Evolutionary conservation across 2,797 vertebrate genomes (phyloP).

Genomic region (Orientallactaga sibirica): DNA sequence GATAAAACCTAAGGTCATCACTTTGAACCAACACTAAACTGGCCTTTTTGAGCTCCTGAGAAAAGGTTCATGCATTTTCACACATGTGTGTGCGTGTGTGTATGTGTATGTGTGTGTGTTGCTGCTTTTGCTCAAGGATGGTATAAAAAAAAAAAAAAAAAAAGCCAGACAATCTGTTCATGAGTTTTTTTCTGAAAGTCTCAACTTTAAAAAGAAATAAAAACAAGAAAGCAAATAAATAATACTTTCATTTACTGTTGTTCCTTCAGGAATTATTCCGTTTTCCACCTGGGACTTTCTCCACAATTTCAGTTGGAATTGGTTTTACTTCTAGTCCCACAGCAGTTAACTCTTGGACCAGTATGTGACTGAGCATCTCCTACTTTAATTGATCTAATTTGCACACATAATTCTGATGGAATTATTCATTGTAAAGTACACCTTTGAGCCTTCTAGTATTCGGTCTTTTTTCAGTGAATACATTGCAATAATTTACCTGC

Average conservation of each 20-base stretch:
- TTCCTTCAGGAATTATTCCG: constrained; percentile 60
- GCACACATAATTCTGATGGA: constrained; percentile 84
- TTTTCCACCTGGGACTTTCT: constrained; percentile 56
- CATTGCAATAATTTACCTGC: constrained; percentile 79
- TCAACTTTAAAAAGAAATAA: constrained; percentile 44
- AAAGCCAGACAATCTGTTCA: neutral
- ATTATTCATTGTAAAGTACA: constrained; percentile 84
- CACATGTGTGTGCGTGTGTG: too few species aligned
- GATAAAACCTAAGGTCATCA: neutral
- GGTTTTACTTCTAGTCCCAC: constrained; percentile 75
- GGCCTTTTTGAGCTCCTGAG: neutral
- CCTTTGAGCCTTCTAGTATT: constrained; percentile 73
- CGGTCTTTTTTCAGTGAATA: constrained; percentile 79
- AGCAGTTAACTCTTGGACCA: constrained; percentile 77
- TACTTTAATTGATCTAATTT: constrained; percentile 86
- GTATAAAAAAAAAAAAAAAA: neutral
- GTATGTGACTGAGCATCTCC: constrained; percentile 78
- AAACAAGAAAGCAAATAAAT: constrained; percentile 54
- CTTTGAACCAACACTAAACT: neutral
- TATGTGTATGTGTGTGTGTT: neutral
- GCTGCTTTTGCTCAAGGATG: neutral
- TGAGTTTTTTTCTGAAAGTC: neutral
- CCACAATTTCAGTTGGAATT: constrained; percentile 64
- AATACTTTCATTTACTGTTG: constrained; percentile 2
- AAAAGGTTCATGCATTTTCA: neutral